Evolutionary conservation across 2,113 vertebrate genomes (phyloP).

Genomic region (Pedetes capensis): DNA sequence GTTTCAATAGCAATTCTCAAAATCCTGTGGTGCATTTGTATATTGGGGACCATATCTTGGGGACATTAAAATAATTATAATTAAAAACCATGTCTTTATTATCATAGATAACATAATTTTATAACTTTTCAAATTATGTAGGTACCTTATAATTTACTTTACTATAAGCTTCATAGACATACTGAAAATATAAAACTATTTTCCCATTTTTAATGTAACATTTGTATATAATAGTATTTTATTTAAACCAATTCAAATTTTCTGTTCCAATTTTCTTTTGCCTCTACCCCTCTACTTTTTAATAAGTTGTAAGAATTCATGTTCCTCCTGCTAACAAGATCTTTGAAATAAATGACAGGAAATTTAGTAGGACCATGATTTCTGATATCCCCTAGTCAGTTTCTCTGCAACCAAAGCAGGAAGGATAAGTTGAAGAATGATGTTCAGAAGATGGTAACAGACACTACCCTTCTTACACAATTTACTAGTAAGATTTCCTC

Average conservation of each 20-base stretch:
- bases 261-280: background rate
- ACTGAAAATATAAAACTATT: background rate
- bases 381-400: background rate
- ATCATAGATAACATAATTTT: background rate
- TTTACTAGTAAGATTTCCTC: background rate
- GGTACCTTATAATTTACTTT: background rate
- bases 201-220: background rate
- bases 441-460: background rate
- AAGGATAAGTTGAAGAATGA: background rate
- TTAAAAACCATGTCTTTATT: background rate
- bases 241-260: background rate
- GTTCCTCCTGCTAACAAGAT: background rate
- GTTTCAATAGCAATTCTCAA: background rate
- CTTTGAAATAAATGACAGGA: background rate
- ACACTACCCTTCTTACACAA: background rate
- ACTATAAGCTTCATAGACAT: background rate
- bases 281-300: background rate
- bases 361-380: background rate
- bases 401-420: background rate
- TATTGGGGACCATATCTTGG: background rate
- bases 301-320: background rate
- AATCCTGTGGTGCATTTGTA: background rate
- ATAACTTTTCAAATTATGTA: background rate
- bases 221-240: background rate
- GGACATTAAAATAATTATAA: constrained; percentile 46